Evolutionary conservation across 2,888 invertebrate species (phyloP).

Genomic region (Phlogophora meticulosa): DNA sequence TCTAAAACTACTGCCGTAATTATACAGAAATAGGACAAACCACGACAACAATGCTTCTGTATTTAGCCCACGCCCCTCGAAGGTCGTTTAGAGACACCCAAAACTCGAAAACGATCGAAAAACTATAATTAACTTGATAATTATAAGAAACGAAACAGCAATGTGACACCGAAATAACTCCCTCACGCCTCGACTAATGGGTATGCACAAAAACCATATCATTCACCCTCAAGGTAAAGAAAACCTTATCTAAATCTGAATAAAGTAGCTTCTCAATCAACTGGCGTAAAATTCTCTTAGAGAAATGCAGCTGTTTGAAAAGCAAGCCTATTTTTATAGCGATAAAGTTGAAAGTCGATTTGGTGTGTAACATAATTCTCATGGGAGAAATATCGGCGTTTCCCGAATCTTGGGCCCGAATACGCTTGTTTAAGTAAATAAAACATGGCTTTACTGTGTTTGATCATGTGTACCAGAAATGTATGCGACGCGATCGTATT

Average conservation of each 20-base stretch:
- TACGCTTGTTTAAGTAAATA: slow-evolving; percentile 67
- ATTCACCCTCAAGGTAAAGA: slow-evolving; percentile 8
- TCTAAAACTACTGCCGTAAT: too few species aligned
- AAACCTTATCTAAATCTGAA: neutral
- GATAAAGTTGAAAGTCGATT: slow-evolving; percentile 14
- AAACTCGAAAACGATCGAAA: slow-evolving; percentile 47
- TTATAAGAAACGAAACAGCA: slow-evolving; percentile 69
- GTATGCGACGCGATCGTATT: slow-evolving; percentile 43
- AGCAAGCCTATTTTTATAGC: accelerated
- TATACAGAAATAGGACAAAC: too few species aligned
- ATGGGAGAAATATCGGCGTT: slow-evolving; percentile 58
- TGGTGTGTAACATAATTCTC: slow-evolving; percentile 14
- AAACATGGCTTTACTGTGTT: slow-evolving; percentile 59
- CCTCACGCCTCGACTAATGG: slow-evolving; percentile 73
- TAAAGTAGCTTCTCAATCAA: slow-evolving; percentile 24
- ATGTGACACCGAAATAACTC: slow-evolving; percentile 73
- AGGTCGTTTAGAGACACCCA: slow-evolving; percentile 38
- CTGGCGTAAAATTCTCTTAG: neutral
- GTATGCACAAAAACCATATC: slow-evolving; percentile 66
- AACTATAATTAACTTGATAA: slow-evolving; percentile 69
- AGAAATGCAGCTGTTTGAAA: neutral
- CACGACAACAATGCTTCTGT: slow-evolving; percentile 12
- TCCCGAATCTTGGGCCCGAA: slow-evolving; percentile 62
- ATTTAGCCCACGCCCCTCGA: slow-evolving; percentile 36
- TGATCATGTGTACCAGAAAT: slow-evolving; percentile 61